phyloP scores from a whole-genome alignment of 2,888 invertebrate genomes.

The Orthosia gothica region DNA sequence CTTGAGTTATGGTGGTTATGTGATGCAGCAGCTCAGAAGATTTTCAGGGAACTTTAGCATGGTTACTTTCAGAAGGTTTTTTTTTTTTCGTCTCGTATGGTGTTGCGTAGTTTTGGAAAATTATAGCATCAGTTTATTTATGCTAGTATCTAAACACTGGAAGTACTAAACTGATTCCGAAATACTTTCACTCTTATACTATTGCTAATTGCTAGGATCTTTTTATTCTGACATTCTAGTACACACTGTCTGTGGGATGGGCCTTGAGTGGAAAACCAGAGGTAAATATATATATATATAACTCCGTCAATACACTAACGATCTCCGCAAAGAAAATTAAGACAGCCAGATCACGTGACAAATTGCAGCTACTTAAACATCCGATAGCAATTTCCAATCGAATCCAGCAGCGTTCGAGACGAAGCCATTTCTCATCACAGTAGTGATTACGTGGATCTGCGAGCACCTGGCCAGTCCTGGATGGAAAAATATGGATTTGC shows the following conservation, averaged over 20 bases:
- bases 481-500: slow-evolving; percentile 78
- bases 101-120: background rate
- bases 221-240: no score
- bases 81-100: background rate
- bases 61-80: background rate
- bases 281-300: no score
- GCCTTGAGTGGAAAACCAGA: no score
- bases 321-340: slow-evolving; percentile 59
- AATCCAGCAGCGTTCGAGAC: slow-evolving; percentile 68
- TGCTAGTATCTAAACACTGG: background rate
- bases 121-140: background rate
- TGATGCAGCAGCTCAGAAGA: background rate
- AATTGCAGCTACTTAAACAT: slow-evolving; percentile 66
- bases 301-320: slow-evolving; percentile 39
- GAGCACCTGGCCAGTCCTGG: slow-evolving; percentile 72
- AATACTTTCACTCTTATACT: background rate
- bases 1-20: slow-evolving; percentile 6
- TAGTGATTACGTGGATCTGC: slow-evolving; percentile 71
- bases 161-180: background rate
- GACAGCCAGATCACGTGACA: slow-evolving; percentile 60
- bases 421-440: slow-evolving; percentile 74
- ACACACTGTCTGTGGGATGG: no score
- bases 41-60: background rate
- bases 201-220: background rate
- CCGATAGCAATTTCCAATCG: slow-evolving; percentile 73